Base-by-base conservation (phyloP, 2,113 vertebrate genomes). In the Rhombomys opimus region DNA sequence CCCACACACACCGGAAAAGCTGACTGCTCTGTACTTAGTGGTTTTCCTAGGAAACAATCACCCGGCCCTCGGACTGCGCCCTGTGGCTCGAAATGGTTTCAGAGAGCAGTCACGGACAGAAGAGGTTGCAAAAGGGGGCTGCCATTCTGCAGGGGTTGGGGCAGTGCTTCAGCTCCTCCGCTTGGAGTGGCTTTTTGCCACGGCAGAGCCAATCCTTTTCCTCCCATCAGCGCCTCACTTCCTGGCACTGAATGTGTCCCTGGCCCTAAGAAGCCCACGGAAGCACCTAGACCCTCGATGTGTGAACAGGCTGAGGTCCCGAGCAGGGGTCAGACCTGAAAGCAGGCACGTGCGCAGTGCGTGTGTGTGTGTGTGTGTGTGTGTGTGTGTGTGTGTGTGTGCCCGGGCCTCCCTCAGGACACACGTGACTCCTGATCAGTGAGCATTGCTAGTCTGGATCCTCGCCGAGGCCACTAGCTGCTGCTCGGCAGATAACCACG, bases 401-500 rank as follows among this genome's bases (percentile, higher is more conserved):
- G n/a, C 38, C 59, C 18, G 59, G 67, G 88, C 50, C 17, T 80
- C 70, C 63, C 91, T 61, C 38, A 63, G 85, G 46, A 82, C 75
- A 90, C 65, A 57, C 30, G 11, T 22, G 10, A 80, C 54, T 78
- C 68, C 52, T 90, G 70, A 94, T 78, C 93, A 86, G 68, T 75
- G 78, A 50, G 73, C 61, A 35, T 63, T 90, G 77, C 18, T 77
- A 70, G 18, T 75, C 63, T 94, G 41, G 54, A 68, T 73, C 57
- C 6, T 70, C 77, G 57, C n/a, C 50, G 82, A 70, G 78, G 78
- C 93, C 91, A 76, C 63, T 87, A 76, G 50, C 87, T 91, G 67
- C 54, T 63, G 54, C 35, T 96, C 41, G 75, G 52, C 46, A 81
- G 88, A 86, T 95, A 88, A 63, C 38, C 23, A 35, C 9, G 2